phyloP scores from a whole-genome alignment of 2,113 vertebrate species.

The Urocynchramus pylzowi region DNA sequence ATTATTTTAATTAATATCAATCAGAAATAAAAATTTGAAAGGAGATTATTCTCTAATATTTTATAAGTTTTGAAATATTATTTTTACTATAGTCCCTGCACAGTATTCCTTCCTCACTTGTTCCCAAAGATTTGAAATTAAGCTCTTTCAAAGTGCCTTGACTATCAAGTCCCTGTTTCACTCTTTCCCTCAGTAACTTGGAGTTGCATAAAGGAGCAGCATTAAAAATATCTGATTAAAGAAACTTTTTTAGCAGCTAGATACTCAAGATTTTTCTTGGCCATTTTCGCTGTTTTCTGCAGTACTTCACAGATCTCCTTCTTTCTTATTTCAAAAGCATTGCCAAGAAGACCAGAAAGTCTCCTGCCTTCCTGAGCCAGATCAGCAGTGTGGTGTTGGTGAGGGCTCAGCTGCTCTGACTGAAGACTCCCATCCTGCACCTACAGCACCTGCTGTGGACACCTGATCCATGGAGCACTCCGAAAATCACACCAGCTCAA shows the following conservation, averaged over 20 bases:
- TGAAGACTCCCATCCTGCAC: not conserved
- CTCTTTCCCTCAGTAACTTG: not conserved
- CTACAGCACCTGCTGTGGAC: not conserved
- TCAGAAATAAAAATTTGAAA: not conserved
- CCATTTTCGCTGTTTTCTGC: not conserved
- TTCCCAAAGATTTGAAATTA: not conserved
- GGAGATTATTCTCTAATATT: not conserved
- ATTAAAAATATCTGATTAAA: not conserved
- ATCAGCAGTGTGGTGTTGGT: not conserved
- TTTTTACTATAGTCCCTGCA: not conserved
- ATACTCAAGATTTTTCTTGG: not conserved
- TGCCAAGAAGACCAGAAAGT: not conserved
- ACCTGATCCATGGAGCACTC: not conserved
- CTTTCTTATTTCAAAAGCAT: conserved; percentile 24
- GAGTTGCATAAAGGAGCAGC: not conserved
- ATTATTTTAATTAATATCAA: not conserved
- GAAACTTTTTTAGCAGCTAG: not conserved
- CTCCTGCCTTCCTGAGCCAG: not conserved
- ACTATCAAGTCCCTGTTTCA: not conserved
- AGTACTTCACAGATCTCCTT: not conserved
- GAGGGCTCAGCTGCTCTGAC: not conserved
- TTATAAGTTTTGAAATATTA: not conserved
- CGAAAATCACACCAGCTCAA: not conserved
- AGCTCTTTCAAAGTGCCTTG: not conserved
- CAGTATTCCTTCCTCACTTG: not conserved